phyloP scores from a whole-genome alignment of 2,888 invertebrate genomes.

The Biston stratarius region DNA sequence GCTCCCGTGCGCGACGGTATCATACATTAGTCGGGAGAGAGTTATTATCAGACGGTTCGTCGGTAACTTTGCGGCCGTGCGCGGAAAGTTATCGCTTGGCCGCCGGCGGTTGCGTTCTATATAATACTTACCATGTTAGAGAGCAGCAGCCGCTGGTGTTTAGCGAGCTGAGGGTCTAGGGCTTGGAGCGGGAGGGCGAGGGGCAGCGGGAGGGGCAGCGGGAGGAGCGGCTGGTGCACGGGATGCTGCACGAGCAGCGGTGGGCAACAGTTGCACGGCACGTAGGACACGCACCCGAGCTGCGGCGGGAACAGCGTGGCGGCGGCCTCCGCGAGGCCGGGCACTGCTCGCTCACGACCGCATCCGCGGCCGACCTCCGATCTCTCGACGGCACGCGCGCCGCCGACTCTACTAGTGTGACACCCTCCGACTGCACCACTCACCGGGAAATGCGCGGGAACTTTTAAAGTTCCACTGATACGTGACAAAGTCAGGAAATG shows the following conservation, averaged over 20 bases:
- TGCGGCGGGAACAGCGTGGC: slow-evolving; percentile 86
- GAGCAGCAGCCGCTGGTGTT: slow-evolving; percentile 84
- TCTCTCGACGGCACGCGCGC: slow-evolving; percentile 76
- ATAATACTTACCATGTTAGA: slow-evolving; percentile 84
- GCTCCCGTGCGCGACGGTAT: slow-evolving; percentile 63
- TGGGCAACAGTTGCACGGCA: slow-evolving; percentile 84
- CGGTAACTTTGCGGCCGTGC: slow-evolving; percentile 65
- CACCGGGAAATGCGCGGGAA: slow-evolving; percentile 65
- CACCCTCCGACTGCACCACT: slow-evolving; percentile 39
- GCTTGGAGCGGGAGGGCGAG: slow-evolving; percentile 81
- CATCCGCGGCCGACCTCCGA: slow-evolving; percentile 80
- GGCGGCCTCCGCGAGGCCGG: slow-evolving; percentile 85
- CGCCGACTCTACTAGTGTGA: slow-evolving; percentile 50
- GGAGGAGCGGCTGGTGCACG: slow-evolving; percentile 72
- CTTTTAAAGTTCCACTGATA: slow-evolving; percentile 55
- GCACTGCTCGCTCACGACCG: slow-evolving; percentile 82
- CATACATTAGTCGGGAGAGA: slow-evolving; percentile 67
- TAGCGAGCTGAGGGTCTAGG: slow-evolving; percentile 82
- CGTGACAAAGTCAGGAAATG: slow-evolving; percentile 57
- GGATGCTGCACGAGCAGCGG: slow-evolving; percentile 81
- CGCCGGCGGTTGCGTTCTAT: slow-evolving; percentile 50
- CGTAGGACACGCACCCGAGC: slow-evolving; percentile 86
- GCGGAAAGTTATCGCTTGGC: slow-evolving; percentile 64
- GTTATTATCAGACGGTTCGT: slow-evolving; percentile 75
- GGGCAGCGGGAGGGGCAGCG: slow-evolving; percentile 80